phyloP scores from a whole-genome alignment of 2,888 invertebrate genomes.

The Diadegma fenestrale region DNA sequence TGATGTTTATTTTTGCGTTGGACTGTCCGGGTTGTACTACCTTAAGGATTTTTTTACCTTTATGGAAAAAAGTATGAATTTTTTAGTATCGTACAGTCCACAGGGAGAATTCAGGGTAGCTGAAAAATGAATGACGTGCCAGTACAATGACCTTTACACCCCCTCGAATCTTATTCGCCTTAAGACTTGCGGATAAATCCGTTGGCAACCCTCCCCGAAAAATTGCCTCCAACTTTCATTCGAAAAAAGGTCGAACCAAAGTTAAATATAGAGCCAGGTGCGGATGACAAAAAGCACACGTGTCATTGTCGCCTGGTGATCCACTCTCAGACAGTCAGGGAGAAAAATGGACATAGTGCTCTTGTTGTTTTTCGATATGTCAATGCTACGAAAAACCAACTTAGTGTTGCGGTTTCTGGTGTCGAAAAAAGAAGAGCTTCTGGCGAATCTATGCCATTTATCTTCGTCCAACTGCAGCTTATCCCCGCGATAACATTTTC shows the following conservation, averaged over 20 bases:
- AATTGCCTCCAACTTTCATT: neutral
- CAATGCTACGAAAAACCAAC: neutral
- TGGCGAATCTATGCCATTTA: constrained; percentile 15
- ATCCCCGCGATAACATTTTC: constrained; percentile 10
- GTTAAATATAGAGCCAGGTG: neutral
- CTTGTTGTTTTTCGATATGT: constrained; percentile 26
- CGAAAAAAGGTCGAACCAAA: neutral
- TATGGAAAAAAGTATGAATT: neutral
- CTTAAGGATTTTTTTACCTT: neutral
- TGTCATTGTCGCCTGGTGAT: constrained; percentile 12
- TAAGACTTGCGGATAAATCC: neutral
- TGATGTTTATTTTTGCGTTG: no score
- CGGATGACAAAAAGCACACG: constrained; percentile 33
- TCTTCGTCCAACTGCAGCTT: constrained; percentile 28
- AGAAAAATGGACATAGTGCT: constrained; percentile 36
- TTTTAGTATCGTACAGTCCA: neutral
- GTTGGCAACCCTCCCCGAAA: neutral
- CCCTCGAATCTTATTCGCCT: neutral
- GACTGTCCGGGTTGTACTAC: no score
- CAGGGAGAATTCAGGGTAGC: neutral
- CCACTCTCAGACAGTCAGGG: constrained; percentile 26
- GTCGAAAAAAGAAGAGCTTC: neutral
- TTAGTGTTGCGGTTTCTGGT: neutral
- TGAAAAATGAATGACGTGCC: neutral
- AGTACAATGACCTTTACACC: neutral